phyloP scores from a whole-genome alignment of 2,113 vertebrate species.

The Cyprinodon variegatus region DNA sequence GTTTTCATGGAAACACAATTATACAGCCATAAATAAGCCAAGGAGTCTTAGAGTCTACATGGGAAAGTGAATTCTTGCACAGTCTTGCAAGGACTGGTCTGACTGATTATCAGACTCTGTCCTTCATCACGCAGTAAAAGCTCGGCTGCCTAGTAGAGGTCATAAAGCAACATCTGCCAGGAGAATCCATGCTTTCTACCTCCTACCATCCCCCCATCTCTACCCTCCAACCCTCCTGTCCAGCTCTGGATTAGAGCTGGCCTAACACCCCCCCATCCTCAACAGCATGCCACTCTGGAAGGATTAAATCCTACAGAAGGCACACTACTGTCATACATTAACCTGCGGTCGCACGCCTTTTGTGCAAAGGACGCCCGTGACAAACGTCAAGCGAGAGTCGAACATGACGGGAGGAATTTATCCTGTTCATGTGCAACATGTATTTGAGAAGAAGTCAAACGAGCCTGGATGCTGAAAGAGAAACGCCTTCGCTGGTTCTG shows the following conservation, averaged over 20 bases:
- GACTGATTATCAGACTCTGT: background rate
- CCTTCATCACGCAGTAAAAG: constrained; percentile 9
- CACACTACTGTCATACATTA: constrained; percentile 60
- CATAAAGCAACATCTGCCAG: constrained; percentile 70
- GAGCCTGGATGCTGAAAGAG: background rate
- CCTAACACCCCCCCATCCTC: constrained; percentile 26
- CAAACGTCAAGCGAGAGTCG: background rate
- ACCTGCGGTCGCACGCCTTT: constrained; percentile 55
- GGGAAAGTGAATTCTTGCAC: background rate
- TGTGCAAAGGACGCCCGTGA: background rate
- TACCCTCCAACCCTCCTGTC: constrained; percentile 16
- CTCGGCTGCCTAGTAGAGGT: constrained; percentile 32
- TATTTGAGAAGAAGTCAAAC: constrained; percentile 8
- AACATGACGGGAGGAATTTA: background rate
- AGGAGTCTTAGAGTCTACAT: no score
- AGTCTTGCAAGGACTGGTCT: background rate
- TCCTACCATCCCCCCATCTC: constrained; percentile 28
- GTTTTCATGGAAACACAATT: no score
- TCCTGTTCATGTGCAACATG: constrained; percentile 18
- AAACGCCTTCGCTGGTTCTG: background rate
- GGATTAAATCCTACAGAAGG: constrained; percentile 69
- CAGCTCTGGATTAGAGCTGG: constrained; percentile 63
- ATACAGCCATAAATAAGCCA: no score
- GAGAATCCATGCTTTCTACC: constrained; percentile 11
- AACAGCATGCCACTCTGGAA: constrained; percentile 37